These are phyloP conservation scores for Neodiprion pinetum DNA, from an alignment of 1,140 invertebrate genomes.

Conservation along the genomic window DNA sequence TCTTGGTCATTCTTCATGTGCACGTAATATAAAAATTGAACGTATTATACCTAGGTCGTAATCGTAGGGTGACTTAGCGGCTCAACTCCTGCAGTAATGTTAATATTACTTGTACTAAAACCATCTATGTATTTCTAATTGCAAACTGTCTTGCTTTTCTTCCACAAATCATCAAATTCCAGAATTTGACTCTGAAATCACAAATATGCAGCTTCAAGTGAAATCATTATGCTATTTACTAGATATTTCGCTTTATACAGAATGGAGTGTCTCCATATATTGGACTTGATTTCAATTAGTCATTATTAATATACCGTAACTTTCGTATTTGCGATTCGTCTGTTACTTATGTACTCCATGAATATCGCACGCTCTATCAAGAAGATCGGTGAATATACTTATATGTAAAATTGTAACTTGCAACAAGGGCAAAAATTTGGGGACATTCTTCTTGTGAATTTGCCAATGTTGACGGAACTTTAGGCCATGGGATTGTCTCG, in stretches of 20 bases:
- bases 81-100: not conserved
- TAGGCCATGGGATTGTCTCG: conserved; percentile 60
- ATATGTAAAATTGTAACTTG: not conserved
- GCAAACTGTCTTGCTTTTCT: not conserved
- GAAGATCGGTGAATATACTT: not conserved
- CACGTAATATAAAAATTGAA: not conserved
- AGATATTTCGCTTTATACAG: conserved; percentile 43
- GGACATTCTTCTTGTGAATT: conserved; percentile 14
- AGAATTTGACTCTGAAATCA: conserved; percentile 49
- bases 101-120: not conserved
- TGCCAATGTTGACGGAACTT: conserved; percentile 34
- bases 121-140: not conserved
- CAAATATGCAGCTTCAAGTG: conserved; percentile 48
- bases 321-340: too few relatives aligned
- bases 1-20: not conserved
- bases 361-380: too few relatives aligned
- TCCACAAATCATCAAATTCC: conserved; percentile 37
- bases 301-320: too few relatives aligned
- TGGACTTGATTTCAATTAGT: not conserved
- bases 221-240: conserved; percentile 50
- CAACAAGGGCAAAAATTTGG: conserved; percentile 1
- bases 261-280: conserved; percentile 17
- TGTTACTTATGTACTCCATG: too few relatives aligned
- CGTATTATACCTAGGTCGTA: not conserved
- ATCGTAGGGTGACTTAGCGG: conserved; percentile 4